phyloP scores from a whole-genome alignment of 2,888 invertebrate species.

The Philonicus albiceps region DNA sequence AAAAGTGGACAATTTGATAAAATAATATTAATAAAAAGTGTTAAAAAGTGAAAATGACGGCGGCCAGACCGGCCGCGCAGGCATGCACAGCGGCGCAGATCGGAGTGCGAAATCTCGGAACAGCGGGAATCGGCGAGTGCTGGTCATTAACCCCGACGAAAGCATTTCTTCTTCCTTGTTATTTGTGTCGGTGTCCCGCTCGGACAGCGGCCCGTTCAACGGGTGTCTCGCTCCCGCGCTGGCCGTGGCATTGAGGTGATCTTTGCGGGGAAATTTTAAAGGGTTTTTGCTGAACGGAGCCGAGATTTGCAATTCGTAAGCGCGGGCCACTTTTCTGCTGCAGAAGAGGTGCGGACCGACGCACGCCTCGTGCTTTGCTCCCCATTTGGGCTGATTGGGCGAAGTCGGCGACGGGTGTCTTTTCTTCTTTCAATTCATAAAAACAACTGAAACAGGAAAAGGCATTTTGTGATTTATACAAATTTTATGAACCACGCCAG shows the following conservation, averaged over 20 bases:
- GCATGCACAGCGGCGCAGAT: not conserved
- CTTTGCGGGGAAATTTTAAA: slow-evolving; percentile 24
- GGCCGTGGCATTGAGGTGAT: slow-evolving; percentile 25
- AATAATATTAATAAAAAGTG: slow-evolving; percentile 26
- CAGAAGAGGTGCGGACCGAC: not conserved
- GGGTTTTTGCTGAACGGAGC: not conserved
- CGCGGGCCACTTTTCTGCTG: not conserved
- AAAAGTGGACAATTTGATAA: slow-evolving; percentile 18
- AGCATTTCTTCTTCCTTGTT: slow-evolving; percentile 47
- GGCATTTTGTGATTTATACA: not conserved
- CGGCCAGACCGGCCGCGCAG: not conserved
- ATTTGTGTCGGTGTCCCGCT: not conserved
- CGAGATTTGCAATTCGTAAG: slow-evolving; percentile 5
- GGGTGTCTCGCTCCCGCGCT: not conserved
- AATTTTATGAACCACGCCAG: not conserved
- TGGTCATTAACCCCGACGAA: slow-evolving; percentile 46
- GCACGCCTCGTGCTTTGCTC: not conserved
- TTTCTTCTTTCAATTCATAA: not conserved
- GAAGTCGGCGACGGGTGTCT: not conserved
- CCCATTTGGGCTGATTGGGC: not conserved
- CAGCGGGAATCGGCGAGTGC: not conserved
- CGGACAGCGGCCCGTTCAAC: not conserved
- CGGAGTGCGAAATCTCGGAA: slow-evolving; percentile 4
- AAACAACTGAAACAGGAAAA: not conserved
- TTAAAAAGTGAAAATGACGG: slow-evolving; percentile 27